These are phyloP conservation scores for Nymphalis io DNA, from an alignment of 1,140 invertebrate species.

Conservation along the genomic window DNA sequence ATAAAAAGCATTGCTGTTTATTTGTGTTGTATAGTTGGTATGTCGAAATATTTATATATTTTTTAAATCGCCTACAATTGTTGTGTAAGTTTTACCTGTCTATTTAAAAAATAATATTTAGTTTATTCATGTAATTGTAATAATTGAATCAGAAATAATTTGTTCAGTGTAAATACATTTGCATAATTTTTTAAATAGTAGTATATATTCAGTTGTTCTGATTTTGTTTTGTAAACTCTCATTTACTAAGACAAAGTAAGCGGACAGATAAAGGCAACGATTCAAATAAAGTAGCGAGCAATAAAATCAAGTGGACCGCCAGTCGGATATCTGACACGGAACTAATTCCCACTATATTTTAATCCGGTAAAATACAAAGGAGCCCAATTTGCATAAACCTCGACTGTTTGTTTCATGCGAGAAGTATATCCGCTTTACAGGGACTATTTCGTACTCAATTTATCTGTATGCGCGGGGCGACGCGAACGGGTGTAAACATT, in stretches of 20 bases:
- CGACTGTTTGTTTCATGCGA: constrained; percentile 77
- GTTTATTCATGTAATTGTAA: no score
- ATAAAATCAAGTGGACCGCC: constrained; percentile 68
- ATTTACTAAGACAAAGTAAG: constrained; percentile 39
- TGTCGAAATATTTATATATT: background rate
- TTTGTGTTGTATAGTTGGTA: background rate
- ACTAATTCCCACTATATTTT: constrained; percentile 80
- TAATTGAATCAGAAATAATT: no score
- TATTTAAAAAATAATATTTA: no score
- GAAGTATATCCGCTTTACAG: constrained; percentile 73
- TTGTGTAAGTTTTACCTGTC: no score
- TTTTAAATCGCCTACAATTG: background rate
- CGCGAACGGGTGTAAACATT: constrained; percentile 44
- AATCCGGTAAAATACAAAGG: constrained; percentile 78
- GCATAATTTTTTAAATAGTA: no score
- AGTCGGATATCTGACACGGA: constrained; percentile 74
- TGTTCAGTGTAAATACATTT: no score
- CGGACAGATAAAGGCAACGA: constrained; percentile 45
- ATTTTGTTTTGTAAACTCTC: background rate
- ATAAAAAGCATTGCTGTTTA: background rate
- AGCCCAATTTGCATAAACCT: constrained; percentile 80
- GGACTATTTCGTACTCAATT: constrained; percentile 72
- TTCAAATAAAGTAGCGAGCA: constrained; percentile 63
- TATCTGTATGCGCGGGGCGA: constrained; percentile 60
- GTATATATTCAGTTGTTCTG: background rate